A percentile compares a stretch with the other conserved stretches of the same genome.
Conservation (phyloP, 92 coral and sea anemone species). For the Actinernus sp. region DNA sequence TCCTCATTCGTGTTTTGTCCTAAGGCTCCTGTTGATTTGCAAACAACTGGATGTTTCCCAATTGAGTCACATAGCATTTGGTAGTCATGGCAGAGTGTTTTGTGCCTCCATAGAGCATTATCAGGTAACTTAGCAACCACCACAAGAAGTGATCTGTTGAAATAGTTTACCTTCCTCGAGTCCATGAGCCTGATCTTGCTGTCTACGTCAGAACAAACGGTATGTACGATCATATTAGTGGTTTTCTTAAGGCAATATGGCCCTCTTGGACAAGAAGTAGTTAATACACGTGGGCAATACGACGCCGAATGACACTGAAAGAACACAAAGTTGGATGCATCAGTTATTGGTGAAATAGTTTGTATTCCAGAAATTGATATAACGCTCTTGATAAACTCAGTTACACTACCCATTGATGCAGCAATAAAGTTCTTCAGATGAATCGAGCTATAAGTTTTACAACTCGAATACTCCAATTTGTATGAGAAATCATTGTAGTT, state of each 20-base stretch:
- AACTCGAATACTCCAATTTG: not conserved
- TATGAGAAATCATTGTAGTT: not conserved
- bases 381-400: not conserved
- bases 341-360: not conserved
- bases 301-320: not conserved
- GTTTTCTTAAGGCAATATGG: not conserved
- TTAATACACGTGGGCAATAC: not conserved
- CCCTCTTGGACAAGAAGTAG: not conserved
- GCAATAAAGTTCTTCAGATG: not conserved
- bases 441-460: not conserved
- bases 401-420: not conserved
- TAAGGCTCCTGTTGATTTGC: not conserved
- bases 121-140: constrained; percentile 40
- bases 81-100: constrained; percentile 57
- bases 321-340: not conserved
- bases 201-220: constrained; percentile 43
- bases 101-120: constrained; percentile 14
- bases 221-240: constrained; percentile 2
- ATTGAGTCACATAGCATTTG: constrained; percentile 50
- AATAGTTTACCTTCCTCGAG: constrained; percentile 6
- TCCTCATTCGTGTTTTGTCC: not conserved
- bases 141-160: constrained; percentile 28
- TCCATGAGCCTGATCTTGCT: constrained; percentile 43
- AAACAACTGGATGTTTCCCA: constrained; percentile 44
- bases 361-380: not conserved